Evolutionary conservation across 2,888 invertebrate genomes (phyloP), one percentile per base, ranked within the genome.

Genomic region (Nomada lathburiana): DNA sequence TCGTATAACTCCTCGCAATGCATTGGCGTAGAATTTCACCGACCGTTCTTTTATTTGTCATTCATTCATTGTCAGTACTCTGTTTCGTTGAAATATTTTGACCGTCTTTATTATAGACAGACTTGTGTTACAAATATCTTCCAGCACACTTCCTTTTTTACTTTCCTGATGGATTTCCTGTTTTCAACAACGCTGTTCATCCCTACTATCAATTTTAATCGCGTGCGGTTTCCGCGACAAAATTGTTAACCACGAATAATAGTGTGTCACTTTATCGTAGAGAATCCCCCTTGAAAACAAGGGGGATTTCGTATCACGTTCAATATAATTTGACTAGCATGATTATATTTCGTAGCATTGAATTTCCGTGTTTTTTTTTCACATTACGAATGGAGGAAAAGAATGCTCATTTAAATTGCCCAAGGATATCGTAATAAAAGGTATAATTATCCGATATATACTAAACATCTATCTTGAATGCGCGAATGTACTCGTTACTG

Each of bases 221-320:
- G 36, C 52, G 16, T 20, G 75, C 16, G 81, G 85, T 87, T 85
- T 80, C 63, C 52, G 68, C 20, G 69, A 29, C 10, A 53, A 72
- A 80, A 76, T 44, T 76, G 44, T 55, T 47, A 44, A 59, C 69
- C 64, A 10, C 60, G 23, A 71, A 72, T 73, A 75, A 63, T 62
- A 9, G 26, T 57, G 47, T n/a, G 20, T 44, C 36, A 42, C 26
- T n/a, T 76, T 71, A 75, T 84, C 73, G 36, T 42, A 16, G 50
- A 13, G 42, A 44, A 72, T 64, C 44, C 47, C 29, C 44, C 50
- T 73, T 42, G 20, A 59, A 47, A 64, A 65, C 2, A 57, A 47
- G 36, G 36, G 70, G 60, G 23, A 63, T 23, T n/a, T 53, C n/a
- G 13, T 62, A 60, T 63, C 23, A 13, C 36, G 63, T 29, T 26